A percentile compares a stretch with the other conserved stretches of the same genome.
Evolutionary conservation across 1,140 invertebrate species (phyloP).

Genomic region (Oreohelix idahoensis): DNA sequence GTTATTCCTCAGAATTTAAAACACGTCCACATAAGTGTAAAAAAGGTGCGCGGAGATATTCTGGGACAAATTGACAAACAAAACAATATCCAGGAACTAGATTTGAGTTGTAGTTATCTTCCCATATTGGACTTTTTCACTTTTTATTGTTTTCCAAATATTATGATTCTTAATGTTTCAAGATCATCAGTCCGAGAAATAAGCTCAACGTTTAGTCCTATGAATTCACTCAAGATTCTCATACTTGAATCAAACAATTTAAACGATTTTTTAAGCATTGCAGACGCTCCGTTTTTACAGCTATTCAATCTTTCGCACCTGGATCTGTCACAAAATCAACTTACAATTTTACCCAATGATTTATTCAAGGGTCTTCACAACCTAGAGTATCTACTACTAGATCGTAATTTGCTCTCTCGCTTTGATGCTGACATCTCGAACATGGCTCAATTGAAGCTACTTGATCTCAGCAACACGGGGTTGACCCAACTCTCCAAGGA

Average conservation of each 20-base stretch:
- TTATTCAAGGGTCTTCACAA: not conserved
- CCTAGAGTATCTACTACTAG: not conserved
- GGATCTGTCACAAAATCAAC: not conserved
- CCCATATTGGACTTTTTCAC: not conserved
- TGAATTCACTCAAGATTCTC: not conserved
- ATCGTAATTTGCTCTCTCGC: not conserved
- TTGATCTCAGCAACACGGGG: not conserved
- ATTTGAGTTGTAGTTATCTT: not conserved
- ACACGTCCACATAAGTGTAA: not conserved
- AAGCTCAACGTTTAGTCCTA: not conserved
- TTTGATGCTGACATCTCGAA: slow-evolving; percentile 2
- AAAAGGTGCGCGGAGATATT: not conserved
- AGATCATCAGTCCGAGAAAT: not conserved
- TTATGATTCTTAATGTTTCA: not conserved
- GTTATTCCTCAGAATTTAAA: not conserved
- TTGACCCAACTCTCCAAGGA: not conserved
- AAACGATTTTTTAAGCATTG: not conserved
- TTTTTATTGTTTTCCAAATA: not conserved
- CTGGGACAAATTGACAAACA: not conserved
- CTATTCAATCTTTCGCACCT: not conserved
- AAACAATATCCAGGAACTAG: not conserved
- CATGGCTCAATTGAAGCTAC: not conserved
- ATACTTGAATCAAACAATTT: not conserved
- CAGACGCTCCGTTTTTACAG: not conserved
- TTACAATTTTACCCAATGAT: not conserved